Base-by-base conservation (phyloP, 2,888 invertebrate genomes). In the Heliconius charithonia region DNA sequence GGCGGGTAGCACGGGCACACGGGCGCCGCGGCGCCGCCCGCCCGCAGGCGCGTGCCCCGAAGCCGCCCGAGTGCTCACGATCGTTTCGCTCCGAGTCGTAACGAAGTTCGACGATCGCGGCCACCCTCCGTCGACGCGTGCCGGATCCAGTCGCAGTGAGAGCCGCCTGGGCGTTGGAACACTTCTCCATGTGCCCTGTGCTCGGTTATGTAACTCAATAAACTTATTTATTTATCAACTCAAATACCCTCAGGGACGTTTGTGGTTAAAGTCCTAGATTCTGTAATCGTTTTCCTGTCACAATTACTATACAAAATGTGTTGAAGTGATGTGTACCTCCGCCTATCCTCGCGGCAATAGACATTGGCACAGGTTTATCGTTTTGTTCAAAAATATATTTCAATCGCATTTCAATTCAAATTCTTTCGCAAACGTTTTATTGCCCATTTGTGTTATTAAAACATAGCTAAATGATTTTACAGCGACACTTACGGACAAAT, bases 11-110 rank as follows among this genome's bases (percentile, higher is more conserved):
- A 89, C 88, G 89, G 88, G 88, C 88, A 87, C 87, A 89, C 89
- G 91, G 92, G 91, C 84, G 83, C 83, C 84, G 83, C 90, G 85
- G 81, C 80, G 85, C 84, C 84, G 90, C 90, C 91, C 93, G 90
- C 93, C 94, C 92, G 91, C 92, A 92, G 91, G 92, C 94, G 93
- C 91, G 90, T 90, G 93, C 92, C 91, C 93, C 93, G 93, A 93
- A 83, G 87, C 83, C 89, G 91, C 89, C 93, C 94, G 94, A 94
- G 91, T 90, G 90, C 88, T 87, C 85, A 90, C 93, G 94, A 93
- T 93, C 93, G 94, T 93, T 93, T 89, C 89, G 88, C 88, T 89
- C 91, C 93, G 94, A 92, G 87, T 89, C 91, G 88, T 92, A 93
- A 92, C 94, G 94, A 93, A 93, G 93, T 93, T 92, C 89, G 92